Percentiles rank a stretch among this genome's conserved stretches.
These are phyloP conservation scores for Lasioglossum pauxillum DNA, from an alignment of 2,888 invertebrate species.

Conservation along the genomic window DNA sequence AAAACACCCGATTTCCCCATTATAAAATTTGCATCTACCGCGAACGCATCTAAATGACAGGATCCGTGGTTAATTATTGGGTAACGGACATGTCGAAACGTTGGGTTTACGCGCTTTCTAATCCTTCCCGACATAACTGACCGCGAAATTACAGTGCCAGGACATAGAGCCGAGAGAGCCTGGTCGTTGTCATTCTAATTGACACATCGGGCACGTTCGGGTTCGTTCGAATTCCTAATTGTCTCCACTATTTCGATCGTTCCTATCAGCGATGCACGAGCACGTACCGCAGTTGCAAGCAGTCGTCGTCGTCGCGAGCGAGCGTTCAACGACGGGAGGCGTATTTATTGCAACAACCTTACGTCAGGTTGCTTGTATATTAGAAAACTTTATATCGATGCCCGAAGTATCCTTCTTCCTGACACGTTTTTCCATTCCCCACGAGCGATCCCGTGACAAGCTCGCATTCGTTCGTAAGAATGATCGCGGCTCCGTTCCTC, in stretches of 20 bases:
- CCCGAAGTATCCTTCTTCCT: slow-evolving; percentile 1
- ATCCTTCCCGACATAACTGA: slow-evolving; percentile 4
- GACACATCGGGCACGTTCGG: slow-evolving; percentile 6
- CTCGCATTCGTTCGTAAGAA: slow-evolving; percentile 10
- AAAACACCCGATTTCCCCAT: neutral
- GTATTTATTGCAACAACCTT: slow-evolving; percentile 7
- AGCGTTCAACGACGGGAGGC: neutral
- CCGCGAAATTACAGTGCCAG: slow-evolving; percentile 2
- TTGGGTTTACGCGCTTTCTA: neutral
- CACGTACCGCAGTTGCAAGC: neutral
- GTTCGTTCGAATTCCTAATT: slow-evolving; percentile 12
- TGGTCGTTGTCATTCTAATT: neutral
- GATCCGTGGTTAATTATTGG: neutral
- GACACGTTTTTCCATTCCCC: slow-evolving; percentile 10
- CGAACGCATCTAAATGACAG: neutral
- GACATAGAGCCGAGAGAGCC: neutral
- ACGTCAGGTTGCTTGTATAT: neutral
- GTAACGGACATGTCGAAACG: neutral
- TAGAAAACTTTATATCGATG: neutral
- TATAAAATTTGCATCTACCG: neutral
- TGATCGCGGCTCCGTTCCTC: neutral
- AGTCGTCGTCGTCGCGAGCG: neutral
- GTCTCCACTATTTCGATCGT: slow-evolving; percentile 11
- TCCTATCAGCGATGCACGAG: neutral
- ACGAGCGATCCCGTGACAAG: slow-evolving; percentile 17